These are phyloP conservation scores for Lepidocyrtinus sp. DNA, from an alignment of 2,888 invertebrate species.

Conservation along the genomic window DNA sequence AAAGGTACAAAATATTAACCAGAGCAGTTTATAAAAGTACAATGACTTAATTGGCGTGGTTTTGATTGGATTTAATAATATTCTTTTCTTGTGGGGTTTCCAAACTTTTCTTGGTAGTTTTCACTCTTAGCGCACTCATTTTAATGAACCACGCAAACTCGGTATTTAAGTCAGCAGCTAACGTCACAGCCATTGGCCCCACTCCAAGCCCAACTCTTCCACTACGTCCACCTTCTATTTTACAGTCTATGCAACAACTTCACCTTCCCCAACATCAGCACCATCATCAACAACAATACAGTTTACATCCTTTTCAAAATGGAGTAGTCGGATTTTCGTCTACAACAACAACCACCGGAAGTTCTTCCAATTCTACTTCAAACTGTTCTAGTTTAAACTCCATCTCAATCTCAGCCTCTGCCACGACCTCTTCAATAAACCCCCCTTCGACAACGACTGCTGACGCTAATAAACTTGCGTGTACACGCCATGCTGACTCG, in stretches of 20 bases:
- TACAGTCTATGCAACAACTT: slow-evolving; percentile 26
- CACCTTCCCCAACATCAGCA: slow-evolving; percentile 23
- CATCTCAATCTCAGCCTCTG: neutral
- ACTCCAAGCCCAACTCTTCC: slow-evolving; percentile 57
- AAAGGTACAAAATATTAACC: slow-evolving; percentile 45
- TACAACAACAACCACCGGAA: slow-evolving; percentile 26
- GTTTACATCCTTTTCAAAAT: slow-evolving; percentile 40
- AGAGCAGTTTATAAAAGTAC: no score
- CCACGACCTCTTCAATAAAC: neutral
- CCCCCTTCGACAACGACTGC: slow-evolving; percentile 32
- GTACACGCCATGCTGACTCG: slow-evolving; percentile 36
- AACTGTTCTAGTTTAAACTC: slow-evolving; percentile 48
- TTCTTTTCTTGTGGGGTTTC: slow-evolving; percentile 33
- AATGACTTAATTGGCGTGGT: neutral
- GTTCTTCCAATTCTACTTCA: slow-evolving; percentile 41
- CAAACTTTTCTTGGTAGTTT: slow-evolving; percentile 59
- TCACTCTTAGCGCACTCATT: slow-evolving; percentile 65
- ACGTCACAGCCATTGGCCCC: slow-evolving; percentile 63
- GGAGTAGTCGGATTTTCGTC: slow-evolving; percentile 37
- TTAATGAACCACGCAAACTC: slow-evolving; percentile 67
- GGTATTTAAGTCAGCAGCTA: slow-evolving; percentile 56
- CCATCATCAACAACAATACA: no score
- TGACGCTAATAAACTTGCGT: slow-evolving; percentile 42
- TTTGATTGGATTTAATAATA: slow-evolving; percentile 34
- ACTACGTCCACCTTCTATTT: slow-evolving; percentile 48